phyloP scores from a whole-genome alignment of 2,797 vertebrate species.

The Apogon hyalosoma region DNA sequence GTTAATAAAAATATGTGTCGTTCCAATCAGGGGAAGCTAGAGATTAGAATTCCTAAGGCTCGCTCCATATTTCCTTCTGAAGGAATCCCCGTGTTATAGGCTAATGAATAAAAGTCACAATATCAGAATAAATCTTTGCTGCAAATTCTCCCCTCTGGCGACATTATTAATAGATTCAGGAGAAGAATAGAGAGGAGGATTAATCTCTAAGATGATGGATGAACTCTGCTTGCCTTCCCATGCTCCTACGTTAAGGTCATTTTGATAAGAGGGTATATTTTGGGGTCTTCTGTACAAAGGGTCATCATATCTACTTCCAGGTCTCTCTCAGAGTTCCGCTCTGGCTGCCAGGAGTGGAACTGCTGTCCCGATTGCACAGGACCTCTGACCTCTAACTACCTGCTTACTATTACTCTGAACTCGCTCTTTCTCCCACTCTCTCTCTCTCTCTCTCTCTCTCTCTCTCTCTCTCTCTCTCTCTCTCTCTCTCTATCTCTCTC shows the following conservation, averaged over 20 bases:
- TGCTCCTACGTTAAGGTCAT: conserved; percentile 83
- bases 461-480: too few species aligned
- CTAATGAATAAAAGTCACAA: conserved; percentile 84
- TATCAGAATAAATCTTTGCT: conserved; percentile 85
- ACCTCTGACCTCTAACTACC: conserved; percentile 77
- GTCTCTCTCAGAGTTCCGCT: conserved; percentile 74
- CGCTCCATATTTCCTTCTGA: conserved; percentile 64
- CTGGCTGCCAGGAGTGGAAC: conserved; percentile 78
- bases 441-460: conserved; percentile 8
- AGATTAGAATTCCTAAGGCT: conserved; percentile 61
- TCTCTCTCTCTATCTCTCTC: too few species aligned
- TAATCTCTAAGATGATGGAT: conserved; percentile 86
- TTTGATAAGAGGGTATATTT: conserved; percentile 85
- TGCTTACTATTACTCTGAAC: conserved; percentile 67
- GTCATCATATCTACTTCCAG: conserved; percentile 84
- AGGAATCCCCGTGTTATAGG: conserved; percentile 74
- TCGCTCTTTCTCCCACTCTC: conserved; percentile 50
- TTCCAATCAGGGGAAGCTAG: conserved; percentile 34
- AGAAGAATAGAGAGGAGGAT: conserved; percentile 83
- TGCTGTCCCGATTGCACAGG: conserved; percentile 75
- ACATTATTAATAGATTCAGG: conserved; percentile 84
- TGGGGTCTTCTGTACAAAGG: conserved; percentile 80
- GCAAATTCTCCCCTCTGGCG: conserved; percentile 75
- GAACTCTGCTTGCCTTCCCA: conserved; percentile 81
- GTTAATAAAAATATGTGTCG: conserved; percentile 41